Evolutionary conservation across 2,797 vertebrate genomes (phyloP), one percentile per base, ranked within the genome.

Genomic region (Prunella strophiata): DNA sequence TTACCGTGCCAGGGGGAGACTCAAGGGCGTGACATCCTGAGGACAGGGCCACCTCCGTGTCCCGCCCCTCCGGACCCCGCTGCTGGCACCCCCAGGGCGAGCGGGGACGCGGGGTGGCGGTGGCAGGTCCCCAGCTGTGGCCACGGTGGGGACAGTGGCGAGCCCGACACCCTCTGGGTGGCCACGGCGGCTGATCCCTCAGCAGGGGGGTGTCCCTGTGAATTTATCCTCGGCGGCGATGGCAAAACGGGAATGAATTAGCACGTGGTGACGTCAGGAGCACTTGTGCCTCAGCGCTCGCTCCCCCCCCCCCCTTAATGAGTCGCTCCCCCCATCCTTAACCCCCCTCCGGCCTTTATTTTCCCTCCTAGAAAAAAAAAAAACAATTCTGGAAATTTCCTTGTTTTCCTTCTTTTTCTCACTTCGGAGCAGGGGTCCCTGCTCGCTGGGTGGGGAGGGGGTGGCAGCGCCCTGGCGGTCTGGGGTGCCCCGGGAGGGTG

Each of bases 191-290:
- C 71, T 58, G 91, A 43, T 88, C 61, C 72, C 88, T 6, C 94
- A 85, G 95, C 40, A 18, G 83, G 94, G 81, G 90, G 88, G 30
- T 7, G 93, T 78, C 74, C 88, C 72, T 95, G 94, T 80, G 90
- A 92, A 92, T 91, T 92, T 42, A 79, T 94, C 94, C 94, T 94
- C 72, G 14, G 88, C 72, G 65, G 92, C 77, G 74, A 91, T 77
- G 93, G 83, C 11, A 32, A 59, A 90, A 80, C 40, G 42, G 91
- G 89, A 90, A 80, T n/a, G 89, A 94, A 96, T 93, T 93, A 88
- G 91, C 95, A 16, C 85, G 6, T 38, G 16, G 42, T 87, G 94
- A 93, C 52, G 67, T 94, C 89, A 73, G 70, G 66, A 74, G 59
- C 65, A 29, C 63, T 88, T 18, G 74, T 84, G 93, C 38, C 57